phyloP scores from a whole-genome alignment of 1,140 invertebrate species.

The Aphelenchoides besseyi region DNA sequence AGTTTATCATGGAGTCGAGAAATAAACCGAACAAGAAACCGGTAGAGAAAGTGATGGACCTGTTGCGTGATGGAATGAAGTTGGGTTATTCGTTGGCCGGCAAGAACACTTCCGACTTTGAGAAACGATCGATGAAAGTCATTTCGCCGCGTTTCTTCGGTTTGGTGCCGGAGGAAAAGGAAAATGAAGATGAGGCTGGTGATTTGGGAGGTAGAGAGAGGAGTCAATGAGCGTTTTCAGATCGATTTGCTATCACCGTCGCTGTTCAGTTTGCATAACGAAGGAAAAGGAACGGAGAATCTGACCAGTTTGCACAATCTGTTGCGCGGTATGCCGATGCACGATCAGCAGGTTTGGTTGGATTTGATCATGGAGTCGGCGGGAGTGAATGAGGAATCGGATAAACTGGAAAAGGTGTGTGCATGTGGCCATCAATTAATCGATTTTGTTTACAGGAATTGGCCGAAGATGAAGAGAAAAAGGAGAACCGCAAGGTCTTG shows the following conservation, averaged over 20 bases:
- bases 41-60: constrained; percentile 28
- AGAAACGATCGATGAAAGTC: constrained; percentile 13
- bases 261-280: constrained; percentile 42
- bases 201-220: not conserved
- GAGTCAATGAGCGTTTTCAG: constrained; percentile 22
- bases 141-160: constrained; percentile 19
- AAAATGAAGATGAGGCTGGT: constrained; percentile 16
- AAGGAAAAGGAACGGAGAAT: constrained; percentile 45
- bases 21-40: constrained; percentile 24
- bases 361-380: constrained; percentile 52
- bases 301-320: constrained; percentile 41
- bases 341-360: constrained; percentile 49
- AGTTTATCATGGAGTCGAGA: not conserved
- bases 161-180: constrained; percentile 14
- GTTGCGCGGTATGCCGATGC: constrained; percentile 29
- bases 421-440: too few relatives aligned
- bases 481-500: not conserved
- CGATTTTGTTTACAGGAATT: not conserved
- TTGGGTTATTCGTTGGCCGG: constrained; percentile 44
- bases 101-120: constrained; percentile 20
- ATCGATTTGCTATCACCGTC: constrained; percentile 42
- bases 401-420: constrained; percentile 23
- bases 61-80: constrained; percentile 50
- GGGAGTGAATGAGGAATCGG: constrained; percentile 42
- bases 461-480: not conserved